phyloP scores from a whole-genome alignment of 2,888 invertebrate species.

The Drosophila nr. fundita region DNA sequence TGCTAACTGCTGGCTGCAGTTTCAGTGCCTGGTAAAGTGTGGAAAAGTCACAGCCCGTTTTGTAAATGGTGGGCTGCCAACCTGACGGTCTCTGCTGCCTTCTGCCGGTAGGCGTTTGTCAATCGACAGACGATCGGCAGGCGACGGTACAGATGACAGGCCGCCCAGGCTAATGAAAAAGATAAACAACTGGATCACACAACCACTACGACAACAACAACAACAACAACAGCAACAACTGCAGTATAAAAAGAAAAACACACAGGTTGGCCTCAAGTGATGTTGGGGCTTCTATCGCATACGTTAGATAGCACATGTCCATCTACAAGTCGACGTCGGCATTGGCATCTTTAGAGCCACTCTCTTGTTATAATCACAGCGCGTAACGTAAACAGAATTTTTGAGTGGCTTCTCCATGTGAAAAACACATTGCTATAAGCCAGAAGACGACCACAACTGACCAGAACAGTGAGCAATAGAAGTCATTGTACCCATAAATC shows the following conservation, averaged over 20 bases:
- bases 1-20: conserved; percentile 17
- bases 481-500: conserved; percentile 44
- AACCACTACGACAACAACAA: conserved; percentile 30
- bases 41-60: conserved; percentile 72
- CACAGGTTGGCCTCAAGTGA: conserved; percentile 27
- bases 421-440: conserved; percentile 57
- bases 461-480: conserved; percentile 46
- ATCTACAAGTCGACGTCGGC: conserved; percentile 37
- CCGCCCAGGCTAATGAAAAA: conserved; percentile 76
- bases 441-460: conserved; percentile 9
- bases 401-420: conserved; percentile 73
- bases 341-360: conserved; percentile 51
- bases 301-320: conserved; percentile 61
- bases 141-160: conserved; percentile 76
- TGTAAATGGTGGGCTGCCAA: conserved; percentile 42
- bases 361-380: conserved; percentile 74
- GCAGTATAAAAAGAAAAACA: conserved; percentile 3
- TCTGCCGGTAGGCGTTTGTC: conserved; percentile 58
- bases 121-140: conserved; percentile 69
- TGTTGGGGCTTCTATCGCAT: conserved; percentile 34
- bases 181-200: conserved; percentile 77
- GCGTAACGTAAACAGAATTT: conserved; percentile 77
- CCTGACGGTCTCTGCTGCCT: conserved; percentile 22
- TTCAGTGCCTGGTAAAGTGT: conserved; percentile 63
- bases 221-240: conserved; percentile 19